Percentiles rank a stretch among this genome's conserved stretches.
phyloP scores from a whole-genome alignment of 2,888 invertebrate species.

The Sminthurides aquaticus region DNA sequence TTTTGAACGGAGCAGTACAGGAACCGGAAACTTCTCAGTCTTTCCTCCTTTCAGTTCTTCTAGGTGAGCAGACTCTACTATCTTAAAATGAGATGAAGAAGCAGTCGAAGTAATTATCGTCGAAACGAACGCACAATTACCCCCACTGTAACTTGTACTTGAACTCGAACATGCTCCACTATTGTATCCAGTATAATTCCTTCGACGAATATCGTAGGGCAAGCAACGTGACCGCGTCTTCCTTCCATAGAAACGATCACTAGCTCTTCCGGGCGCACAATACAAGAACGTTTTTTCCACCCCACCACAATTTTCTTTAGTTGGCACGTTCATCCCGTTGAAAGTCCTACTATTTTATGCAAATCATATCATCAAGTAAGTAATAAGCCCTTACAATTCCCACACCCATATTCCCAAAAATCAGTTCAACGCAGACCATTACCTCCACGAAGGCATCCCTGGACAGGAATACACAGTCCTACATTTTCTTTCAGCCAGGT shows the following conservation, averaged over 20 bases:
- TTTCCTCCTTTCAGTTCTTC: conserved; percentile 30
- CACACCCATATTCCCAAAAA: background rate
- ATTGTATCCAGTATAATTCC: conserved; percentile 21
- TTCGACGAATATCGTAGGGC: conserved; percentile 34
- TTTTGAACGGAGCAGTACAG: conserved; percentile 38
- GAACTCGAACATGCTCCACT: background rate
- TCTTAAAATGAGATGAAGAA: conserved; percentile 27
- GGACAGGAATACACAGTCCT: background rate
- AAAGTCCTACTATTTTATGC: background rate
- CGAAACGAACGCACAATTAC: background rate
- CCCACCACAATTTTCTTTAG: conserved; percentile 15
- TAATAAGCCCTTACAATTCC: background rate
- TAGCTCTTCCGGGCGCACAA: conserved; percentile 21
- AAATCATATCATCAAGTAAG: conserved; percentile 1
- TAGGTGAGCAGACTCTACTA: conserved; percentile 19
- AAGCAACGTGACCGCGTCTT: conserved; percentile 30
- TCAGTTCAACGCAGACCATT: background rate
- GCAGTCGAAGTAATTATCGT: conserved; percentile 20
- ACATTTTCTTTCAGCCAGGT: conserved; percentile 24
- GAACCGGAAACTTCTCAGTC: conserved; percentile 41
- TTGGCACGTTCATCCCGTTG: conserved; percentile 15
- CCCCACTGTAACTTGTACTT: conserved; percentile 3
- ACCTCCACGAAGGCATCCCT: background rate
- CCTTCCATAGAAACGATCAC: conserved; percentile 25
- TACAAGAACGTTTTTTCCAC: conserved; percentile 21